Evolutionary conservation across 2,797 vertebrate genomes (phyloP).

Genomic region (Coccyzus lansbergi): DNA sequence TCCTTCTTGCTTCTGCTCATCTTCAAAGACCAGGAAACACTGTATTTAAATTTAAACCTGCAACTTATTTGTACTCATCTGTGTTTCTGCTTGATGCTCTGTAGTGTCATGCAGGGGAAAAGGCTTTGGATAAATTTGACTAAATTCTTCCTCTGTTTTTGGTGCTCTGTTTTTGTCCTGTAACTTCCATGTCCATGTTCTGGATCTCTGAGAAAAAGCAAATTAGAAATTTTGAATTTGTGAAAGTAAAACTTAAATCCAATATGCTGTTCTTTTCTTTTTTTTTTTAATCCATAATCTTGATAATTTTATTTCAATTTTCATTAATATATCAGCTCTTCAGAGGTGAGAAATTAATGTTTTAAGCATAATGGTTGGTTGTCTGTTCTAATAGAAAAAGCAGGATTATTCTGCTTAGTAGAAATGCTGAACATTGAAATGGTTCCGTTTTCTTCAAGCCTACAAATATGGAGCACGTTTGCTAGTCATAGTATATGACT

Average conservation of each 20-base stretch:
- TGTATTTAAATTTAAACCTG: background rate
- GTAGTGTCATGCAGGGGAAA: background rate
- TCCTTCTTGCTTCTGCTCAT: background rate
- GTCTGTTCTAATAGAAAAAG: background rate
- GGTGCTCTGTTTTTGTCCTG: background rate
- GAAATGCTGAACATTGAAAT: background rate
- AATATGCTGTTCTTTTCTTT: background rate
- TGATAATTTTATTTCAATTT: background rate
- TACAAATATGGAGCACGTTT: background rate
- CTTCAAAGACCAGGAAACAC: background rate
- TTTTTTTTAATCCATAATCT: background rate
- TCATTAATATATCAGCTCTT: background rate
- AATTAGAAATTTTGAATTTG: background rate
- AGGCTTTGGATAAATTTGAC: background rate
- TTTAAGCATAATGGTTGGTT: background rate
- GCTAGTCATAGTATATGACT: background rate
- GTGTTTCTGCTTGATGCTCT: background rate
- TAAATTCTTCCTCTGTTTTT: background rate
- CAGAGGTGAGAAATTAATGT: background rate
- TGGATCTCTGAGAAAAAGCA: background rate
- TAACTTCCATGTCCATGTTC: background rate
- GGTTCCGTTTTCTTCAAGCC: background rate
- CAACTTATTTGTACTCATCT: accelerated
- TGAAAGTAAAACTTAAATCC: background rate
- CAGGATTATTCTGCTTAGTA: background rate